Evolutionary conservation across 1,140 invertebrate genomes (phyloP), one percentile per base, ranked within the genome.

Genomic region (Mercenaria mercenaria): DNA sequence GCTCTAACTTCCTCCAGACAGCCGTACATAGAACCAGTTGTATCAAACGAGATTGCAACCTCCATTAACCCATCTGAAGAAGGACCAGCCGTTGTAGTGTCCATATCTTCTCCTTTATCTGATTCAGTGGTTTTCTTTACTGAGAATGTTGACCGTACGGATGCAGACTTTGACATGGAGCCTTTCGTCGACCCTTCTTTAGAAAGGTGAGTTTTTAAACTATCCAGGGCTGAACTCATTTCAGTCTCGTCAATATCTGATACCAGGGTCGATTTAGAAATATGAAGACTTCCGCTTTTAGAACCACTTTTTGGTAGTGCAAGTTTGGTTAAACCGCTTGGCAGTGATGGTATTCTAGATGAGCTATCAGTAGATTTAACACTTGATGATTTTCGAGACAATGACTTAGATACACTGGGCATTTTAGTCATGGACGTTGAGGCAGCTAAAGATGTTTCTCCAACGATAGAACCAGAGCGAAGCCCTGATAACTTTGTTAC

Each of bases 21-120:
- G 34, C 88, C 90, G 72, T 90, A 93, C 95, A 95, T 95, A 4
- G 95, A 95, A 13, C 95, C 95, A 20, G 95, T 95, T 6, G 95
- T 96, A 80, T 96, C 95, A 86, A 96, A 96, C 13, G 94, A 95
- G 50, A 95, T 94, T 18, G 93, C 95, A 39, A 95, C 91, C 69
- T 95, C 95, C 32, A 93, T 91, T n/a, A 92, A 89, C 15, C 93
- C 93, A 61, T 92, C 92, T 20, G 93, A 26, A 6, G 61, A n/a
- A 11, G 41, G 43, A 2, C 26, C 34, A 50, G 72, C 20, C 13
- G 43, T 50, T 32, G 41, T 23, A 20, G 41, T 52, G 26, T 43
- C 56, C 56, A 72, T 50, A 34, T 47, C 41, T 79, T 43, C 85
- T 64, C 10, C 50, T 18, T 13, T 67, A 43, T 77, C 26, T 13